phyloP scores from a whole-genome alignment of 2,797 vertebrate species.

The Morus bassanus region DNA sequence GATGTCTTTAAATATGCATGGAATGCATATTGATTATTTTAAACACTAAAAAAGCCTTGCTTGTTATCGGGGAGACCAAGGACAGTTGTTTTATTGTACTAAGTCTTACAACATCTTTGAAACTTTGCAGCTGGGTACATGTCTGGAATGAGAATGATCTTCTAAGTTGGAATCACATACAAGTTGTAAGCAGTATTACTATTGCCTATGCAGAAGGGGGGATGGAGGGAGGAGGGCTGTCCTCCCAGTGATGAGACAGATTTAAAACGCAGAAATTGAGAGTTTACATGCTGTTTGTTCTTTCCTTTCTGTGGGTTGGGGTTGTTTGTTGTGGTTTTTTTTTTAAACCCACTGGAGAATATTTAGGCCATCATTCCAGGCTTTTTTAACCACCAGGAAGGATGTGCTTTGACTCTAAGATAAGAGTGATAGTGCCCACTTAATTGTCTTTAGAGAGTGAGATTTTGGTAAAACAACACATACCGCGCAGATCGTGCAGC shows the following conservation, averaged over 20 bases:
- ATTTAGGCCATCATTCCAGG: background rate
- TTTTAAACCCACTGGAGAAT: background rate
- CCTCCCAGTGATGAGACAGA: background rate
- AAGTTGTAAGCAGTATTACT: background rate
- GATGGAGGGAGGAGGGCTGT: background rate
- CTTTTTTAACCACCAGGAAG: background rate
- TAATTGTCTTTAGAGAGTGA: background rate
- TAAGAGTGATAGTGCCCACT: background rate
- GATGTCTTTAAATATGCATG: conserved; percentile 34
- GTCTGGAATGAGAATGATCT: background rate
- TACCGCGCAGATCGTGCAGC: background rate
- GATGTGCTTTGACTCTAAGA: background rate
- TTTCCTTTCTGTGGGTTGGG: background rate
- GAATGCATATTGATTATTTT: background rate
- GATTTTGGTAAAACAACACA: background rate
- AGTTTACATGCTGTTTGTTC: background rate
- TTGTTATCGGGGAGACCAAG: background rate
- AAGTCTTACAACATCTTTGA: background rate
- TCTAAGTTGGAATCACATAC: background rate
- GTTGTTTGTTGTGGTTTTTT: background rate
- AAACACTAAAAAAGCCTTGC: background rate
- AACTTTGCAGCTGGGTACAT: background rate
- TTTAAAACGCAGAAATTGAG: background rate
- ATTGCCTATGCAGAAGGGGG: background rate
- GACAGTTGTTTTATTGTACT: background rate